These are phyloP conservation scores for Orthonychiurus folsomi DNA, from an alignment of 2,888 invertebrate genomes.

Conservation along the genomic window DNA sequence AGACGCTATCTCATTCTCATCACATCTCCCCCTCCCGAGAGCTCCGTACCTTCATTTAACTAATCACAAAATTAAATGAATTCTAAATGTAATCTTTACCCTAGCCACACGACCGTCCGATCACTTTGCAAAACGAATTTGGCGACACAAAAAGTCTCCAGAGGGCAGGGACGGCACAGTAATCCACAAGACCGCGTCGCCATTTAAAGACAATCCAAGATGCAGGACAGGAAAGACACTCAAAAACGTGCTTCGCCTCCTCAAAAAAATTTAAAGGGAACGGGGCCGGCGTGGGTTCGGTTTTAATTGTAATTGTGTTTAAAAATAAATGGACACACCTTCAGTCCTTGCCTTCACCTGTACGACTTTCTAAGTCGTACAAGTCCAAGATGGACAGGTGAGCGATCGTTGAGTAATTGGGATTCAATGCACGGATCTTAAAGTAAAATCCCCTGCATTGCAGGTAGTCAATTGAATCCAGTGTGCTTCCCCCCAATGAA, in stretches of 20 bases:
- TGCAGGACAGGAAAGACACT: no score
- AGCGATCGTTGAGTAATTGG: background rate
- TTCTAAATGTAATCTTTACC: background rate
- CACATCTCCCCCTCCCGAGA: background rate
- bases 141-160: no score
- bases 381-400: background rate
- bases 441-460: no score
- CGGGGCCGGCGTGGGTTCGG: no score
- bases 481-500: background rate
- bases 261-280: no score
- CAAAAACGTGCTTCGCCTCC: background rate
- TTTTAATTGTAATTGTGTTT: background rate
- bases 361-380: no score
- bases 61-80: background rate
- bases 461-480: background rate
- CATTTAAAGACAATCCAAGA: no score
- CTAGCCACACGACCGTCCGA: background rate
- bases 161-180: no score
- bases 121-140: no score
- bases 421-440: background rate
- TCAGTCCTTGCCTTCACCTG: no score
- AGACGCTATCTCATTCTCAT: conserved; percentile 1
- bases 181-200: no score
- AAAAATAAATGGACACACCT: background rate
- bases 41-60: conserved; percentile 1